A percentile compares a stretch with the other conserved stretches of the same genome.
Evolutionary conservation across 2,113 vertebrate genomes (phyloP).

Genomic region (Labrus mixtus): DNA sequence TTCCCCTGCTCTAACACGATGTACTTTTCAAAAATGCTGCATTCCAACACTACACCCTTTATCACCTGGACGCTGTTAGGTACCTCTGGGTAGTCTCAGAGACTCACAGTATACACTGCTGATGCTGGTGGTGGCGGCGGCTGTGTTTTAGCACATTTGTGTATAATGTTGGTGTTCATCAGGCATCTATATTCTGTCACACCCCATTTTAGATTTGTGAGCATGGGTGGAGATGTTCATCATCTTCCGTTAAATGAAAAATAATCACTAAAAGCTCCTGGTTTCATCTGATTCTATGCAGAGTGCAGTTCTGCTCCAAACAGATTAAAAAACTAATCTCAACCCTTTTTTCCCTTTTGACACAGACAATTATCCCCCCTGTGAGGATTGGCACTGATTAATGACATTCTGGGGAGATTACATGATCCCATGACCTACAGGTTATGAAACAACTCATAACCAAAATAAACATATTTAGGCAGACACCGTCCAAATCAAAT

Average conservation of each 20-base stretch:
- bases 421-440: conserved; percentile 49
- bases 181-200: conserved; percentile 34
- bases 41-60: conserved; percentile 72
- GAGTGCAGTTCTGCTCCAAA: conserved; percentile 51
- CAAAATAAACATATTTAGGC: conserved; percentile 46
- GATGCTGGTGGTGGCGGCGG: conserved; percentile 14
- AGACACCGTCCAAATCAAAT: conserved; percentile 35
- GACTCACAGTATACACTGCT: conserved; percentile 6
- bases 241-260: conserved; percentile 54
- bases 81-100: conserved; percentile 43
- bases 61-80: conserved; percentile 55
- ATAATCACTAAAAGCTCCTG: conserved; percentile 44
- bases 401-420: conserved; percentile 68
- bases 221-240: conserved; percentile 30
- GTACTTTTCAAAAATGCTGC: conserved; percentile 73
- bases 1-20: conserved; percentile 66
- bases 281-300: conserved; percentile 52
- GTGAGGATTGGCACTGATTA: conserved; percentile 68
- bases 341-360: conserved; percentile 63
- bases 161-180: conserved; percentile 36
- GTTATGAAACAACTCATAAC: conserved; percentile 49
- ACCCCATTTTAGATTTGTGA: conserved; percentile 49
- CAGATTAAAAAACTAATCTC: conserved; percentile 73
- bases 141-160: conserved; percentile 54
- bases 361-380: conserved; percentile 57